Percentiles rank a stretch among this genome's conserved stretches.
These are phyloP conservation scores for Casuarius casuarius DNA, from an alignment of 2,113 vertebrate genomes.

Conservation along the genomic window DNA sequence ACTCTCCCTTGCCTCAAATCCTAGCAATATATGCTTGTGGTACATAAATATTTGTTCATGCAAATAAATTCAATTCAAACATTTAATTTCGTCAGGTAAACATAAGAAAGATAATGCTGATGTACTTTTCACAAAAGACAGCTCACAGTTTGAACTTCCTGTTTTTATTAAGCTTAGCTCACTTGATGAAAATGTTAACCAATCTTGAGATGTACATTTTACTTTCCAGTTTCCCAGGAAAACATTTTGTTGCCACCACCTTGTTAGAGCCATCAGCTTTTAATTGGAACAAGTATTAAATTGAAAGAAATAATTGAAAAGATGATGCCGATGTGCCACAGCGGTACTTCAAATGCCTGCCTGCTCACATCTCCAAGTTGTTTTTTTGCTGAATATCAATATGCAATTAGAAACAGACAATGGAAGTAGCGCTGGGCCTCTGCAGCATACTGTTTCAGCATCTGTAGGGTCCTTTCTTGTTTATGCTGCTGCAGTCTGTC, in stretches of 20 bases:
- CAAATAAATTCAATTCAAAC: conserved; percentile 36
- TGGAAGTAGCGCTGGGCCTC: neutral
- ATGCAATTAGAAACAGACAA: conserved; percentile 10
- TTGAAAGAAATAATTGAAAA: conserved; percentile 48
- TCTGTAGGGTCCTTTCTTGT: neutral
- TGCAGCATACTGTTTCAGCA: neutral
- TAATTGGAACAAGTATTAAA: conserved; percentile 52
- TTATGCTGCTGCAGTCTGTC: neutral
- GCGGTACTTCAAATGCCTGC: neutral
- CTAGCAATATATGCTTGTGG: neutral
- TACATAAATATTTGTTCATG: conserved; percentile 36
- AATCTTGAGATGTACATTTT: neutral
- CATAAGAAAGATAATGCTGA: neutral
- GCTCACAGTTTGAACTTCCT: neutral
- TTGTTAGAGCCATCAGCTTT: conserved; percentile 44
- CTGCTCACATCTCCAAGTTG: neutral
- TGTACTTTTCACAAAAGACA: neutral
- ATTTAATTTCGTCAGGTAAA: conserved; percentile 19
- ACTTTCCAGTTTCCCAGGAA: neutral
- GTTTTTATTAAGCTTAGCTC: neutral
- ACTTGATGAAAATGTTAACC: neutral
- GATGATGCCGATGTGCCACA: neutral
- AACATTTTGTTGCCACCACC: neutral
- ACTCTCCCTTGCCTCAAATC: neutral
- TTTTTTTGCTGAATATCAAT: conserved; percentile 18